These are phyloP conservation scores for Aspidoscelis tigris DNA, from an alignment of 2,113 vertebrate species.

Conservation along the genomic window DNA sequence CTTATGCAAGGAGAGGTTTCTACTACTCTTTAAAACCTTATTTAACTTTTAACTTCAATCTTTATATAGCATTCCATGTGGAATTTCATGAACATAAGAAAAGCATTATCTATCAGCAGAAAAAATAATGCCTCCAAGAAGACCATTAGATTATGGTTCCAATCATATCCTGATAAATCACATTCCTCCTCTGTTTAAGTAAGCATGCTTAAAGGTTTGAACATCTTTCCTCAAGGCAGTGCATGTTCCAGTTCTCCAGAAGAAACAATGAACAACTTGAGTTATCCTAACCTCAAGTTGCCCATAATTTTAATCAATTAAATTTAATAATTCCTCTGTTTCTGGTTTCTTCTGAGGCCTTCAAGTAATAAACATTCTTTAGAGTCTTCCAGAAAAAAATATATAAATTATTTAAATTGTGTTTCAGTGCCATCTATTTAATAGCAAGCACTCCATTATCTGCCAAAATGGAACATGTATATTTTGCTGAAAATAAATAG, in stretches of 20 bases:
- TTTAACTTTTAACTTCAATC: neutral
- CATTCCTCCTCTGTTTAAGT: conserved; percentile 52
- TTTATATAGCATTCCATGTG: neutral
- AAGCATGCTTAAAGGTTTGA: conserved; percentile 82
- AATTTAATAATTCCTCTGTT: conserved; percentile 2
- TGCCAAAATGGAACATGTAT: conserved; percentile 15
- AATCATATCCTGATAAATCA: conserved; percentile 31
- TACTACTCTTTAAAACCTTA: conserved; percentile 8
- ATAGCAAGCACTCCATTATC: neutral
- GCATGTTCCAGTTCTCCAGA: conserved; percentile 77
- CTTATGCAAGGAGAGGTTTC: neutral
- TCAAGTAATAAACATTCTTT: conserved; percentile 36
- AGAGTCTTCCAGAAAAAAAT: conserved; percentile 10
- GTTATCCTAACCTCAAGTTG: neutral
- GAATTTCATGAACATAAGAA: conserved; percentile 28
- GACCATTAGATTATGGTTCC: conserved; percentile 30
- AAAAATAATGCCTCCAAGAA: neutral
- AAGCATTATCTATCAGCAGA: conserved; percentile 28
- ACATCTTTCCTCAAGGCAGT: conserved; percentile 63
- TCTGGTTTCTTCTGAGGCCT: neutral
- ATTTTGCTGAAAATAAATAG: conserved; percentile 29
- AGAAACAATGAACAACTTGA: conserved; percentile 34
- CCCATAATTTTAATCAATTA: conserved; percentile 21
- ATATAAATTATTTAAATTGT: conserved; percentile 4
- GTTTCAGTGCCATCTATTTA: neutral